Conservation (phyloP, 2,113 vertebrate species). For the Heliornis fulica region DNA sequence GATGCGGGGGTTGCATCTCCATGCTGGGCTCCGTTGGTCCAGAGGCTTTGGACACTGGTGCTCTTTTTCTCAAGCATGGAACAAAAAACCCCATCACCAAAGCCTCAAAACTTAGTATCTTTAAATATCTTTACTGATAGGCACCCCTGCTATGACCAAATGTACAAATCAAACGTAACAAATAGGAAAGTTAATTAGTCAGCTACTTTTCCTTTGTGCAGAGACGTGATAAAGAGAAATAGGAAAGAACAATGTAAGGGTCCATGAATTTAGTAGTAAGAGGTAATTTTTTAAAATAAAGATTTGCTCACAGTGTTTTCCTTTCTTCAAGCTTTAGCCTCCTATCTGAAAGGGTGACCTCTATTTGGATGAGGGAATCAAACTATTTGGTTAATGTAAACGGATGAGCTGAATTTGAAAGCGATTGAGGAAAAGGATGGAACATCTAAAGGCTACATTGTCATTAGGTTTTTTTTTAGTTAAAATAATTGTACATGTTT, state of each 20-base stretch:
- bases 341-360: slow-evolving; percentile 2
- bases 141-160: background rate
- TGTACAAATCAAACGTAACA: background rate
- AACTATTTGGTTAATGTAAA: slow-evolving; percentile 44
- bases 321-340: background rate
- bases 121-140: background rate
- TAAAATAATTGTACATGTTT: slow-evolving; percentile 60
- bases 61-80: background rate
- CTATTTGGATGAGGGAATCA: slow-evolving; percentile 2
- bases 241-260: background rate
- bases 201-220: background rate
- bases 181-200: background rate
- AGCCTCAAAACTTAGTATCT: background rate
- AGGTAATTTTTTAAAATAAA: slow-evolving; percentile 15
- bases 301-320: background rate
- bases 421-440: slow-evolving; percentile 16
- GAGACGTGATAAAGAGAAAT: slow-evolving; percentile 1
- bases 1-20: background rate
- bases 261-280: background rate
- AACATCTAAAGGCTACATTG: slow-evolving; percentile 39
- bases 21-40: background rate
- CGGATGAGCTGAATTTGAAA: slow-evolving; percentile 50
- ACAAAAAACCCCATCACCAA: background rate
- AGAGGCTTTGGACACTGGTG: background rate
- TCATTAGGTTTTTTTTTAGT: slow-evolving; percentile 63